A percentile compares a stretch with the other conserved stretches of the same genome.
These are phyloP conservation scores for Hylia prasina DNA, from an alignment of 2,113 vertebrate genomes.

Conservation along the genomic window DNA sequence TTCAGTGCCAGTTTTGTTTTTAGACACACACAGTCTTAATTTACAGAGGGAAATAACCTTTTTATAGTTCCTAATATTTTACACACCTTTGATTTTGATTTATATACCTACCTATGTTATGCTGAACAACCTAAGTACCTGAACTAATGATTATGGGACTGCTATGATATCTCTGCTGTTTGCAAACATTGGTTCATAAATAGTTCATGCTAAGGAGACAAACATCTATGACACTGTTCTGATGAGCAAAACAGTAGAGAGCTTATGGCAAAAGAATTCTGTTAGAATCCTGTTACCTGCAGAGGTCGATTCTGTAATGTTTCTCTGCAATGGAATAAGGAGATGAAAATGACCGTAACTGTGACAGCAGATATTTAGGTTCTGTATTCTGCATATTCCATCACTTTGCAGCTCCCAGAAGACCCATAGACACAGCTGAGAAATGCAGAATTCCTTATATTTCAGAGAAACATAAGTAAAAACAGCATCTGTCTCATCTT, in stretches of 20 bases:
- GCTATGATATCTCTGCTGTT: not conserved
- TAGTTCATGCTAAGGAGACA: not conserved
- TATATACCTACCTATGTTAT: not conserved
- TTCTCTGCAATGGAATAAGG: not conserved
- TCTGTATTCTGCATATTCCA: not conserved
- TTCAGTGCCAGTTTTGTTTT: not conserved
- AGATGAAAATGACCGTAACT: not conserved
- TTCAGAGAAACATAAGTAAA: not conserved
- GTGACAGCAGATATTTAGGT: not conserved
- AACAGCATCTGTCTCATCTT: not conserved
- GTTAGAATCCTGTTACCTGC: not conserved
- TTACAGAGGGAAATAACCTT: not conserved
- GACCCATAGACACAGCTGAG: not conserved
- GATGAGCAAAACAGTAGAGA: not conserved
- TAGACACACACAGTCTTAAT: not conserved
- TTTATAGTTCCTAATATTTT: not conserved
- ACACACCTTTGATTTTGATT: not conserved
- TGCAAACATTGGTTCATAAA: not conserved
- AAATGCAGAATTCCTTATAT: not conserved
- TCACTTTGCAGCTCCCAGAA: not conserved
- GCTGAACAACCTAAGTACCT: not conserved
- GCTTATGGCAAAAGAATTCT: not conserved
- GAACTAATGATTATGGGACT: not conserved
- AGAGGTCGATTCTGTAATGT: not conserved
- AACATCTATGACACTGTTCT: not conserved